phyloP scores from a whole-genome alignment of 2,113 vertebrate genomes.

The Leiothrix lutea region DNA sequence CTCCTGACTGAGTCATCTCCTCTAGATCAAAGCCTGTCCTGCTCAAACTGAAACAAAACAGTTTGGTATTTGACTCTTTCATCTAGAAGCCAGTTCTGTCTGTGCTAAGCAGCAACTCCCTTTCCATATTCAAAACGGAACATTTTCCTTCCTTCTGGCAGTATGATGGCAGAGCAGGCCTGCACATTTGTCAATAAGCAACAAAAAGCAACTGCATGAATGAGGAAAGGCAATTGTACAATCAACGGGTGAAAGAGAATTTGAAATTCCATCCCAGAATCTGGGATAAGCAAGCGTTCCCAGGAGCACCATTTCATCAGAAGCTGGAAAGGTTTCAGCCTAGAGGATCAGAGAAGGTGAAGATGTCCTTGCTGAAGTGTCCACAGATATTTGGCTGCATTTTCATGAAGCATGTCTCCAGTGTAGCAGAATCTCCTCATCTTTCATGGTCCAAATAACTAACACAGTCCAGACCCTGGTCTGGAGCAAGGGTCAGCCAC shows the following conservation, averaged over 20 bases:
- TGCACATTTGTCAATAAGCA: neutral
- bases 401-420: neutral
- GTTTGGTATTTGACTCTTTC: constrained; percentile 47
- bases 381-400: neutral
- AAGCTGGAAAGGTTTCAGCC: neutral
- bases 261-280: neutral
- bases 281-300: neutral
- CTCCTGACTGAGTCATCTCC: constrained; percentile 41
- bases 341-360: neutral
- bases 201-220: neutral
- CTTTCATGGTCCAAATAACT: neutral
- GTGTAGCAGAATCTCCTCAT: neutral
- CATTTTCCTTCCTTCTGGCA: neutral
- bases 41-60: constrained; percentile 50
- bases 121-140: neutral
- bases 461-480: neutral
- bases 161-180: neutral
- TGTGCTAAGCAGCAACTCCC: constrained; percentile 7
- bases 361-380: neutral
- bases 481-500: neutral
- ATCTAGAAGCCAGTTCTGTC: constrained; percentile 30
- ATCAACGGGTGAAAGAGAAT: neutral
- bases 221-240: neutral
- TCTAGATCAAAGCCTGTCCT: constrained; percentile 44
- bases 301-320: neutral